Evolutionary conservation across 2,113 vertebrate genomes (phyloP).

Genomic region (Pelusios castaneus): DNA sequence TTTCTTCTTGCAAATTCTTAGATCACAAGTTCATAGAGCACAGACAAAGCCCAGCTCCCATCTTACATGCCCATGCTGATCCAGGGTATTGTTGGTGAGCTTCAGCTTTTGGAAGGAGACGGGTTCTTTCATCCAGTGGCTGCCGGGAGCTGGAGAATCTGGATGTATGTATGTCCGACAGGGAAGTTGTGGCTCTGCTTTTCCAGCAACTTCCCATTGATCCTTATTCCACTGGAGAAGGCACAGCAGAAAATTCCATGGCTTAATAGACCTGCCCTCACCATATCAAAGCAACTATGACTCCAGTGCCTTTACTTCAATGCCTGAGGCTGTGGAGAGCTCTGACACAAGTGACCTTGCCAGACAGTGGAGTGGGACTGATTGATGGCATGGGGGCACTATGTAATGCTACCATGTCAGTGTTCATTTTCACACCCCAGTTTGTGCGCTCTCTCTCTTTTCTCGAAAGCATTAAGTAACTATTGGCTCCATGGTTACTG

Average conservation of each 20-base stretch:
- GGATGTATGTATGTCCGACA: constrained; percentile 91
- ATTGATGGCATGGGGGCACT: neutral
- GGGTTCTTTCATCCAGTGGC: constrained; percentile 93
- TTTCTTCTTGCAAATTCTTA: neutral
- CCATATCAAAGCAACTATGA: neutral
- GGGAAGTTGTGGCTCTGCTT: constrained; percentile 91
- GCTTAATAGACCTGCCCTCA: neutral
- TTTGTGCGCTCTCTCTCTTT: neutral
- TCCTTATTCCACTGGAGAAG: constrained; percentile 90
- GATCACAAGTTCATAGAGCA: neutral
- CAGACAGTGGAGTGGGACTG: neutral
- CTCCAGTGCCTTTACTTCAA: neutral
- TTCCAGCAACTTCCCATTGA: constrained; percentile 92
- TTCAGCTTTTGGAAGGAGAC: constrained; percentile 93
- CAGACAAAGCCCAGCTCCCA: neutral
- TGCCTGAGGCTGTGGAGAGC: neutral
- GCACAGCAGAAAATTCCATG: constrained; percentile 3
- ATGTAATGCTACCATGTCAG: neutral
- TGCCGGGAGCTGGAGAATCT: constrained; percentile 90
- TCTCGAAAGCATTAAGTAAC: neutral
- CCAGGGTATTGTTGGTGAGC: constrained; percentile 92
- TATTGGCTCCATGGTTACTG: neutral
- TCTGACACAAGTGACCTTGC: neutral
- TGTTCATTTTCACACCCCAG: constrained; percentile 8
- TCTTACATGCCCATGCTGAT: constrained; percentile 90